phyloP scores from a whole-genome alignment of 1,140 invertebrate genomes.

The Dendrolimus kikuchii region DNA sequence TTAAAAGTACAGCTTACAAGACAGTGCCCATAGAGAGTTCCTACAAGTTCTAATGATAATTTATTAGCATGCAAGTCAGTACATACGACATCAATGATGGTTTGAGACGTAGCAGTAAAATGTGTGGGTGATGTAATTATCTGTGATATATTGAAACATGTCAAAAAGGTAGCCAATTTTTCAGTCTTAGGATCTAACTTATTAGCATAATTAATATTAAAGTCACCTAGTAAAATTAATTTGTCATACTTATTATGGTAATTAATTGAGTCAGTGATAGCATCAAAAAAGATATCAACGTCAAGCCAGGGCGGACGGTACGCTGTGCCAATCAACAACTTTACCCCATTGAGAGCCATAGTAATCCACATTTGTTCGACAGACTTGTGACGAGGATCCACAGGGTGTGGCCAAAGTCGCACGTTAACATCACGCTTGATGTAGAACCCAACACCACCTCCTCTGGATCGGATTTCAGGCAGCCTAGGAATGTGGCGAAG shows the following conservation, averaged over 20 bases:
- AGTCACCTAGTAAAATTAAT: conserved; percentile 8
- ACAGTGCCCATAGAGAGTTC: conserved; percentile 1
- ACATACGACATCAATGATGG: conserved; percentile 12
- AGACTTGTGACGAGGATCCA: background rate
- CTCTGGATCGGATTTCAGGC: conserved; percentile 6
- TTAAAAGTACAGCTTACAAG: conserved; percentile 9
- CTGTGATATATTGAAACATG: conserved; percentile 1
- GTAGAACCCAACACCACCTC: conserved; percentile 22
- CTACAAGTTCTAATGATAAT: background rate
- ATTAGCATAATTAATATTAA: conserved; percentile 13
- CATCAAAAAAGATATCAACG: conserved; percentile 13
- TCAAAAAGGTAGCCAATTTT: conserved; percentile 1
- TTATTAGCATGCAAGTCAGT: conserved; percentile 4
- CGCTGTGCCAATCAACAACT: conserved; percentile 13
- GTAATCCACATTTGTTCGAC: conserved; percentile 19
- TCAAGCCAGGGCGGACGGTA: conserved; percentile 16
- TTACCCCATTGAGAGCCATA: conserved; percentile 4
- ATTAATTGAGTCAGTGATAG: conserved; percentile 11
- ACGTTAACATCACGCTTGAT: conserved; percentile 6
- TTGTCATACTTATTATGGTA: background rate
- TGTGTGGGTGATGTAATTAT: conserved; percentile 7
- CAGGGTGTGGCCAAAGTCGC: conserved; percentile 6
- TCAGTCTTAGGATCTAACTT: background rate
- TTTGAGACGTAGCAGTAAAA: conserved; percentile 7
- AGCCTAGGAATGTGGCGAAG: conserved; percentile 9